A percentile compares a stretch with the other conserved stretches of the same genome.
Conservation (phyloP, 2,888 invertebrate species). For the Spisula subtruncata region DNA sequence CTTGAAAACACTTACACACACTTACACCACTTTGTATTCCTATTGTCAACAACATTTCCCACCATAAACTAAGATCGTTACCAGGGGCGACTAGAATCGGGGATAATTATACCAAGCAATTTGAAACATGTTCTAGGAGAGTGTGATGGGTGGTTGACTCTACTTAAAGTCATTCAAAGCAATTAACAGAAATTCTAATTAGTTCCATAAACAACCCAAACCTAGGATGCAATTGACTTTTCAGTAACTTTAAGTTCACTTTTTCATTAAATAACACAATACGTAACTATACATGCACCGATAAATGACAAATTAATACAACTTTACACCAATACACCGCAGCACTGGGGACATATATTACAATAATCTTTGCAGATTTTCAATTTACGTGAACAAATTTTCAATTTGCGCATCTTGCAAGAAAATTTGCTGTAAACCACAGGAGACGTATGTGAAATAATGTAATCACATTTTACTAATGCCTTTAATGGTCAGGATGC, state of each 20-base stretch:
- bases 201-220: slow-evolving; percentile 6
- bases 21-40: neutral
- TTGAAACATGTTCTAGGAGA: neutral
- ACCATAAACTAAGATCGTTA: neutral
- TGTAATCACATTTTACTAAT: slow-evolving; percentile 1
- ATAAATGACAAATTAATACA: neutral
- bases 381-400: too few relatives aligned
- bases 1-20: slow-evolving; percentile 2
- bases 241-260: neutral
- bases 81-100: neutral
- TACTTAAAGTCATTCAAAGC: neutral
- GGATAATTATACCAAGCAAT: neutral
- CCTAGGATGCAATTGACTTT: neutral
- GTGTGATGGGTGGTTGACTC: neutral
- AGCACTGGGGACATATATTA: neutral
- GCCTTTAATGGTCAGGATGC: neutral
- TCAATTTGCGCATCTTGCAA: neutral
- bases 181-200: neutral
- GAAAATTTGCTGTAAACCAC: neutral
- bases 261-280: neutral
- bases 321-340: neutral
- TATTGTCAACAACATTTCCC: slow-evolving; percentile 8
- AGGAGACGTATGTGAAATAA: neutral
- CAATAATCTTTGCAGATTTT: neutral
- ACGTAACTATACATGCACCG: neutral